Conservation (phyloP, 2,888 invertebrate species). For the Heliconius aoede region DNA sequence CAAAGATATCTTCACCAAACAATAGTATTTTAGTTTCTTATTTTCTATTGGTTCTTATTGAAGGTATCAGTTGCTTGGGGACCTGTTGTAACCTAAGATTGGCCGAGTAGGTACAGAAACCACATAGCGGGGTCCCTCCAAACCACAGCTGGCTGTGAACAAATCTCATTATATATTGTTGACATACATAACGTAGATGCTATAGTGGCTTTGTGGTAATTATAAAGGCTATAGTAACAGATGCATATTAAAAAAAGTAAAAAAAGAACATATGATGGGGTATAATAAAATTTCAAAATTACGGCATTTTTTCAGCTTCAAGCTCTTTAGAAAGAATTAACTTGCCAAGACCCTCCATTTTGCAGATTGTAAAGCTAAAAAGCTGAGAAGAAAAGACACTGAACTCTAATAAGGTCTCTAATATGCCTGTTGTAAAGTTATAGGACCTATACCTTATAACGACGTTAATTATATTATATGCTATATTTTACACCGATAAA, state of each 20-base stretch:
- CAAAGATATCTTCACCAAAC: constrained; percentile 2
- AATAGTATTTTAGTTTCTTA: background rate
- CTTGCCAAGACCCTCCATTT: no score
- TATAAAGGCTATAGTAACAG: no score
- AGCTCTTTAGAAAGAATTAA: no score
- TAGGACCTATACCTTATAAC: background rate
- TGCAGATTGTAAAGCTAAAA: no score
- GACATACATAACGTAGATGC: background rate
- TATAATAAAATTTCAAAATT: no score
- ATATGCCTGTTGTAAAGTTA: no score
- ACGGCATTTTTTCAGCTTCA: no score
- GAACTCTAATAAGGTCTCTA: no score
- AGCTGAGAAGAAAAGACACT: no score
- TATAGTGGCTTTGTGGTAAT: background rate
- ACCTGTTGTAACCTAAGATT: constrained; percentile 48
- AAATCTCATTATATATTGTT: constrained; percentile 18
- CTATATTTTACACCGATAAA: background rate
- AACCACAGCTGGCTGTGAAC: constrained; percentile 25
- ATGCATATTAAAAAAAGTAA: no score
- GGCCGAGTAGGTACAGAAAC: constrained; percentile 45
- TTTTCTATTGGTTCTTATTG: constrained; percentile 17
- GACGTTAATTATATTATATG: no score
- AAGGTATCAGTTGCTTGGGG: constrained; percentile 28
- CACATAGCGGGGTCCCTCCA: constrained; percentile 36
- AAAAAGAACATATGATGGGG: no score